Conservation (phyloP, 2,888 invertebrate genomes). For the Amblyjoppa fuscipennis region DNA sequence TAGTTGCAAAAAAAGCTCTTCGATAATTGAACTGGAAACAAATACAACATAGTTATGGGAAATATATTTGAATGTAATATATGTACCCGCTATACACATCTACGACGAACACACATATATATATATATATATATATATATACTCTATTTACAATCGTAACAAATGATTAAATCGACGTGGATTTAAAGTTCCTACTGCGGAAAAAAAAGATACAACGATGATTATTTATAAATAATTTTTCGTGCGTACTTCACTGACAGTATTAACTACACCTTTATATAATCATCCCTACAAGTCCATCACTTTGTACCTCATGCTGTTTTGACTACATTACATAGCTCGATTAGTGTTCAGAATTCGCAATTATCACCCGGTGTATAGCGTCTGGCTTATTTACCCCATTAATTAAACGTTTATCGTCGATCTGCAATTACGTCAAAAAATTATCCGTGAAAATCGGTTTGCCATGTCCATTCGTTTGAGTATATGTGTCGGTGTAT, state of each 20-base stretch:
- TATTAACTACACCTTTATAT: constrained; percentile 54
- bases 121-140: constrained; percentile 11
- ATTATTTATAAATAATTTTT: constrained; percentile 61
- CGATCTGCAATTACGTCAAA: constrained; percentile 45
- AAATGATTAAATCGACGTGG: constrained; percentile 41
- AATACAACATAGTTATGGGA: constrained; percentile 3
- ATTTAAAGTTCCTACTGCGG: constrained; percentile 35
- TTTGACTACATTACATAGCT: constrained; percentile 51
- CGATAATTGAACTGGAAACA: constrained; percentile 16
- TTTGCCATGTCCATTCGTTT: not conserved
- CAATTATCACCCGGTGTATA: constrained; percentile 35
- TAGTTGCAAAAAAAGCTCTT: constrained; percentile 15
- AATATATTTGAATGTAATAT: constrained; percentile 36
- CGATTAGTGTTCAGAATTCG: constrained; percentile 44
- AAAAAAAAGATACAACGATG: constrained; percentile 31
- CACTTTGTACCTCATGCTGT: constrained; percentile 53
- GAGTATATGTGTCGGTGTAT: not conserved
- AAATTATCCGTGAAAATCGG: constrained; percentile 11
- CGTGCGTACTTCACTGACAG: constrained; percentile 61
- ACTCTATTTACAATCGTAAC: constrained; percentile 55
- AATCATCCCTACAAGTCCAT: constrained; percentile 42
- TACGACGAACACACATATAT: constrained; percentile 27
- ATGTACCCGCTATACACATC: constrained; percentile 39
- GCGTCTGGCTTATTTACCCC: constrained; percentile 49
- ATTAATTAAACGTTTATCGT: constrained; percentile 44